These are phyloP conservation scores for Osmerus mordax DNA, from an alignment of 2,113 vertebrate genomes.

Conservation along the genomic window DNA sequence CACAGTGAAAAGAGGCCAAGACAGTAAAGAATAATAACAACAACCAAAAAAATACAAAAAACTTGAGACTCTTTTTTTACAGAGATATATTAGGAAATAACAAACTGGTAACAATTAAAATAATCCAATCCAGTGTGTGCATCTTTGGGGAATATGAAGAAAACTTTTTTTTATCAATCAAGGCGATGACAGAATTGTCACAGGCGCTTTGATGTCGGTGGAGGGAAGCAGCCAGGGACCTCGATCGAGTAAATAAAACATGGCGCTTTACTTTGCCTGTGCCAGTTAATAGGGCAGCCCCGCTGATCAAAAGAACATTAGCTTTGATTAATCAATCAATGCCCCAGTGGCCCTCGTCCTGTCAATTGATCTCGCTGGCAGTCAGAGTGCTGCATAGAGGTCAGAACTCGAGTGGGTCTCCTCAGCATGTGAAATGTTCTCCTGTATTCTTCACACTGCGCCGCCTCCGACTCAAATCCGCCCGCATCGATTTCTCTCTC, in stretches of 20 bases:
- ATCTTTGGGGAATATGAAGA: constrained; percentile 20
- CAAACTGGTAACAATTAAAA: constrained; percentile 54
- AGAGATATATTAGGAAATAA: constrained; percentile 39
- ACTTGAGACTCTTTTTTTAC: constrained; percentile 8
- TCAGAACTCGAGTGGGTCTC: constrained; percentile 29
- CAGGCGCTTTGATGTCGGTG: constrained; percentile 50
- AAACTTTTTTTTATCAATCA: constrained; percentile 52
- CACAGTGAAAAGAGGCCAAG: constrained; percentile 41
- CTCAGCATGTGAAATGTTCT: constrained; percentile 42
- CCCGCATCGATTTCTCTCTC: constrained; percentile 42
- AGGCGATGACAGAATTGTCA: constrained; percentile 54
- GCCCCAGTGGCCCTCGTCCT: constrained; percentile 51
- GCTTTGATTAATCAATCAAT: constrained; percentile 72
- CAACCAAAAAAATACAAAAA: constrained; percentile 10
- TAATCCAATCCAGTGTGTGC: constrained; percentile 25
- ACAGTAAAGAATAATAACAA: constrained; percentile 36
- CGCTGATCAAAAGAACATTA: constrained; percentile 65
- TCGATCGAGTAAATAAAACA: constrained; percentile 62
- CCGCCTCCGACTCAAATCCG: constrained; percentile 36
- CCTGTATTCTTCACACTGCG: constrained; percentile 45
- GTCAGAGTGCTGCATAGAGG: constrained; percentile 45
- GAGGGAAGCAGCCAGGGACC: constrained; percentile 36
- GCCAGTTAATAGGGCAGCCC: constrained; percentile 36
- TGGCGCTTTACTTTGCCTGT: constrained; percentile 39
- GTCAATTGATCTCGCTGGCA: constrained; percentile 47